A percentile compares a stretch with the other conserved stretches of the same genome.
These are phyloP conservation scores for Echeneis naucrates DNA, from an alignment of 2,797 vertebrate genomes.

Conservation along the genomic window DNA sequence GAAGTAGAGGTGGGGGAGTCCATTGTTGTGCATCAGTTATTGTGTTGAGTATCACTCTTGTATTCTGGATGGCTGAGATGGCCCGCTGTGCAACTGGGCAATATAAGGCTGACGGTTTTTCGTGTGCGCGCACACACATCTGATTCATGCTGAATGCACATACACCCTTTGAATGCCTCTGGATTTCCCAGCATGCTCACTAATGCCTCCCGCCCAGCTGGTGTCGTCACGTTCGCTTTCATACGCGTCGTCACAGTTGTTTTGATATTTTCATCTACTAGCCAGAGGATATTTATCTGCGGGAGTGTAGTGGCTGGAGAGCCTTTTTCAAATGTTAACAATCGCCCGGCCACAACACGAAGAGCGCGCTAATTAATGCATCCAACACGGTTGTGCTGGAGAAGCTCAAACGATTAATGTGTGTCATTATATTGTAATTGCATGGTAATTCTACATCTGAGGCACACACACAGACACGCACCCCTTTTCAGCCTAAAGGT, in stretches of 20 bases:
- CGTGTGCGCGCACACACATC: slow-evolving; percentile 18
- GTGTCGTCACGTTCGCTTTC: slow-evolving; percentile 68
- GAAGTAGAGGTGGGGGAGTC: not conserved
- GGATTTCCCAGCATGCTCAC: slow-evolving; percentile 74
- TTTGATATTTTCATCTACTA: slow-evolving; percentile 81
- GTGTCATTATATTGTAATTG: slow-evolving; percentile 83
- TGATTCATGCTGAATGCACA: slow-evolving; percentile 6
- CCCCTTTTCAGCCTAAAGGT: slow-evolving; percentile 65
- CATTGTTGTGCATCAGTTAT: not conserved
- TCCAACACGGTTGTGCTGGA: slow-evolving; percentile 67
- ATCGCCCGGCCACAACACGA: slow-evolving; percentile 65
- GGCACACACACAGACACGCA: slow-evolving; percentile 53
- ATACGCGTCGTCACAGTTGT: slow-evolving; percentile 71
- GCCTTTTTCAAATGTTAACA: slow-evolving; percentile 76
- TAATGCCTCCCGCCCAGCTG: slow-evolving; percentile 55
- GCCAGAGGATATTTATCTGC: slow-evolving; percentile 84
- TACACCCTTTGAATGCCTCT: slow-evolving; percentile 54
- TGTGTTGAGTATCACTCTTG: slow-evolving; percentile 14
- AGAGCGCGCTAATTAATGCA: slow-evolving; percentile 77
- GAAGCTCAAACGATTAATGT: slow-evolving; percentile 78
- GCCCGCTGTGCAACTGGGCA: slow-evolving; percentile 46
- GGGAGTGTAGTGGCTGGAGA: slow-evolving; percentile 68
- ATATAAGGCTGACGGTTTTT: slow-evolving; percentile 21
- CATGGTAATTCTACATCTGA: slow-evolving; percentile 79
- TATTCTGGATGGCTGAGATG: slow-evolving; percentile 25